Conservation (phyloP, 2,797 vertebrate genomes). For the Clarias pachynema region DNA sequence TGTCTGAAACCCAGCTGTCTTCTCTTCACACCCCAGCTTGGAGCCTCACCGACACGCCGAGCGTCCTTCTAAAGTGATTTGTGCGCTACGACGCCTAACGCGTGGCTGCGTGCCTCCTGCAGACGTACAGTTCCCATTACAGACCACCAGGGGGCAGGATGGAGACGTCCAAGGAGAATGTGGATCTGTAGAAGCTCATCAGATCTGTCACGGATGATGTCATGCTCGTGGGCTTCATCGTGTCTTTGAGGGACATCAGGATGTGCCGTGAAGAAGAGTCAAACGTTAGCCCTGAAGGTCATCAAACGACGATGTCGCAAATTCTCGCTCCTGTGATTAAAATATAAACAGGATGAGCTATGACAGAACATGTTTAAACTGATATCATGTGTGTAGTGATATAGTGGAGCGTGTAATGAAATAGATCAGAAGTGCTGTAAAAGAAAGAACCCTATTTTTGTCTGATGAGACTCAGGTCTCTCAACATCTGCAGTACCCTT, state of each 20-base stretch:
- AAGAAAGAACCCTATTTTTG: too few species aligned
- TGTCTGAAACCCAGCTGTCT: slow-evolving; percentile 13
- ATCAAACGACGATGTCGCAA: background rate
- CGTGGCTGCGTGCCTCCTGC: background rate
- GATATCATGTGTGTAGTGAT: background rate
- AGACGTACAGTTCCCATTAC: background rate
- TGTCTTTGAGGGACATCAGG: background rate
- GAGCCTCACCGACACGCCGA: background rate
- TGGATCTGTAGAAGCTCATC: slow-evolving; percentile 1
- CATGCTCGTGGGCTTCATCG: slow-evolving; percentile 9
- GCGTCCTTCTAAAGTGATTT: slow-evolving; percentile 26
- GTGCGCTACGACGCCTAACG: slow-evolving; percentile 1
- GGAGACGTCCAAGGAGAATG: background rate
- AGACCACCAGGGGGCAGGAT: slow-evolving; percentile 28
- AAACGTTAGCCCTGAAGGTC: background rate
- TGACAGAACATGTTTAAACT: too few species aligned
- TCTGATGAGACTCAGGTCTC: too few species aligned
- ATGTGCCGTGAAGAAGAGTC: too few species aligned
- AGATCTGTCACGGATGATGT: slow-evolving; percentile 24
- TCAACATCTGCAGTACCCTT: too few species aligned
- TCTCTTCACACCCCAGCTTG: slow-evolving; percentile 16
- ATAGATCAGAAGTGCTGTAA: too few species aligned
- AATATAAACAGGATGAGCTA: too few species aligned
- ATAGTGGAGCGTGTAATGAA: background rate
- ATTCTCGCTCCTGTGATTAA: background rate